Conservation (phyloP, 2,113 vertebrate genomes). For the Apus apus region DNA sequence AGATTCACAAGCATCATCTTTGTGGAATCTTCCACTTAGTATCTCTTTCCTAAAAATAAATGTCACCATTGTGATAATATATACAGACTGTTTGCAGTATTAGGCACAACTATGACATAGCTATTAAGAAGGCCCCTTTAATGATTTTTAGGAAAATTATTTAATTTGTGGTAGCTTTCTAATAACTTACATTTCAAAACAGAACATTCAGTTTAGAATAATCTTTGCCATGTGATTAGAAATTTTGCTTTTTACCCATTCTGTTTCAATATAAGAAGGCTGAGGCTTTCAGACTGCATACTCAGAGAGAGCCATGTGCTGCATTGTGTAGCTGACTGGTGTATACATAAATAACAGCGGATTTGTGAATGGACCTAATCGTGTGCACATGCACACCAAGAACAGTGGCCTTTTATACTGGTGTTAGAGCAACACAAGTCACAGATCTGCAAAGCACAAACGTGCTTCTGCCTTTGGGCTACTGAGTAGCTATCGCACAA, state of each 20-base stretch:
- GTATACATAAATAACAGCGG: neutral
- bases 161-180: neutral
- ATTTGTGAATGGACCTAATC: slow-evolving; percentile 16
- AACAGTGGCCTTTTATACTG: neutral
- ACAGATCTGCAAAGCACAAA: neutral
- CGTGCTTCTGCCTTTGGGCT: neutral
- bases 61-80: neutral
- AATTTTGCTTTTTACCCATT: neutral
- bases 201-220: neutral
- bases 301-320: neutral
- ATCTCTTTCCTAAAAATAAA: neutral
- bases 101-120: neutral
- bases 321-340: neutral
- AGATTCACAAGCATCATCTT: neutral
- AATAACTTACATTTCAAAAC: neutral
- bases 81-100: neutral
- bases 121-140: neutral
- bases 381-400: neutral
- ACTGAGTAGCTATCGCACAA: neutral
- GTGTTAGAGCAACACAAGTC: neutral
- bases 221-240: neutral
- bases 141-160: neutral
- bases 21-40: neutral
- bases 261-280: neutral
- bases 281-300: neutral